Conservation (phyloP, 2,797 vertebrate species). For the Euthynnus affinis region DNA sequence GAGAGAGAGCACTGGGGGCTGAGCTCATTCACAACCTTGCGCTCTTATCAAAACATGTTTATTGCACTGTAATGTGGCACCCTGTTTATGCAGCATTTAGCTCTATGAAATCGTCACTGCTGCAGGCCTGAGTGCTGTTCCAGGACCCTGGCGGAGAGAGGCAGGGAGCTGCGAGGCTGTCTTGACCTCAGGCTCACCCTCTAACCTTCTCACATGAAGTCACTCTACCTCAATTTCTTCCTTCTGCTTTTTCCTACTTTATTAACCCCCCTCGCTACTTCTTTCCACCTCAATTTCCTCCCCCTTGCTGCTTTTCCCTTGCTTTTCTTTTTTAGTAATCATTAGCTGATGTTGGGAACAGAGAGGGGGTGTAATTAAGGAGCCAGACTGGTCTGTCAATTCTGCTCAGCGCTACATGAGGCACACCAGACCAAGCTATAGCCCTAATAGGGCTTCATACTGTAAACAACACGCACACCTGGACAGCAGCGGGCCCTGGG, state of each 20-base stretch:
- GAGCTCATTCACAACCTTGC: slow-evolving; percentile 68
- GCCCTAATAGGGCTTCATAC: slow-evolving; percentile 84
- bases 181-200: slow-evolving; percentile 51
- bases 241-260: slow-evolving; percentile 38
- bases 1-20: slow-evolving; percentile 41
- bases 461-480: slow-evolving; percentile 87
- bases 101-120: slow-evolving; percentile 14
- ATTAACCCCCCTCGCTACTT: slow-evolving; percentile 18
- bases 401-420: slow-evolving; percentile 77
- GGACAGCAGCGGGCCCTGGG: slow-evolving; percentile 70
- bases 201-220: slow-evolving; percentile 31
- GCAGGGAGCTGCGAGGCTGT: not conserved
- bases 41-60: slow-evolving; percentile 71
- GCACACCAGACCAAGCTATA: slow-evolving; percentile 76
- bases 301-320: slow-evolving; percentile 19
- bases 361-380: slow-evolving; percentile 84
- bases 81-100: slow-evolving; percentile 56
- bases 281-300: slow-evolving; percentile 18
- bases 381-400: slow-evolving; percentile 83
- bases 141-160: not conserved
- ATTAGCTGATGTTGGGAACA: slow-evolving; percentile 80
- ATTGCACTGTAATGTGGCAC: slow-evolving; percentile 52
- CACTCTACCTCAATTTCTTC: slow-evolving; percentile 47
- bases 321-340: slow-evolving; percentile 80
- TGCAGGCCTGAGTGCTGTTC: slow-evolving; percentile 7